These are phyloP conservation scores for Acipenser transmontanus DNA, from an alignment of 2,797 vertebrate genomes.

Conservation along the genomic window DNA sequence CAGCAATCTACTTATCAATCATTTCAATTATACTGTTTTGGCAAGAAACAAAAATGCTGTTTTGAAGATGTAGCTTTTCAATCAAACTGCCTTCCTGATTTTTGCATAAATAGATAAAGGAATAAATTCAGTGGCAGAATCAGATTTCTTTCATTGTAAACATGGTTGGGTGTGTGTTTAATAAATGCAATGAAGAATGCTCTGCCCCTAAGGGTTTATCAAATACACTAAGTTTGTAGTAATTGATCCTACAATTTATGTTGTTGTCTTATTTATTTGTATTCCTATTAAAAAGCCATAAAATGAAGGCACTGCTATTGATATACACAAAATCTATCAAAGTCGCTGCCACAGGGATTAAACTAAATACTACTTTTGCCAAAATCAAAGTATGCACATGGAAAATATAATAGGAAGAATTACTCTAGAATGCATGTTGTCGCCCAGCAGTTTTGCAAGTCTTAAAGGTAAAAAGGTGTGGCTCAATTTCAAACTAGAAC, in stretches of 20 bases:
- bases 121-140: background rate
- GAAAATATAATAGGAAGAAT: no score
- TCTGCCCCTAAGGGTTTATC: background rate
- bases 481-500: no score
- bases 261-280: background rate
- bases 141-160: conserved; percentile 1
- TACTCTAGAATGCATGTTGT: no score
- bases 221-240: background rate
- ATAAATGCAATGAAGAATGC: background rate
- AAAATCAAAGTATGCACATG: no score
- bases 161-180: background rate
- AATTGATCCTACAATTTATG: conserved; percentile 2
- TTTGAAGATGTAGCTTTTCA: conserved; percentile 4
- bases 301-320: no score
- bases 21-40: background rate
- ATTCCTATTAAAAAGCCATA: no score
- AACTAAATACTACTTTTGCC: no score
- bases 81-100: conserved; percentile 3
- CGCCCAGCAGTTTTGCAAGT: no score
- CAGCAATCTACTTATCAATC: conserved; percentile 45
- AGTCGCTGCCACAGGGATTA: no score
- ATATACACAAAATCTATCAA: no score
- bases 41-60: background rate
- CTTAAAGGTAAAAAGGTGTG: no score
- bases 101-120: conserved; percentile 13